Percentiles rank a stretch among this genome's conserved stretches.
Evolutionary conservation across 2,888 invertebrate genomes (phyloP).

Genomic region (Lathronympha strigana): DNA sequence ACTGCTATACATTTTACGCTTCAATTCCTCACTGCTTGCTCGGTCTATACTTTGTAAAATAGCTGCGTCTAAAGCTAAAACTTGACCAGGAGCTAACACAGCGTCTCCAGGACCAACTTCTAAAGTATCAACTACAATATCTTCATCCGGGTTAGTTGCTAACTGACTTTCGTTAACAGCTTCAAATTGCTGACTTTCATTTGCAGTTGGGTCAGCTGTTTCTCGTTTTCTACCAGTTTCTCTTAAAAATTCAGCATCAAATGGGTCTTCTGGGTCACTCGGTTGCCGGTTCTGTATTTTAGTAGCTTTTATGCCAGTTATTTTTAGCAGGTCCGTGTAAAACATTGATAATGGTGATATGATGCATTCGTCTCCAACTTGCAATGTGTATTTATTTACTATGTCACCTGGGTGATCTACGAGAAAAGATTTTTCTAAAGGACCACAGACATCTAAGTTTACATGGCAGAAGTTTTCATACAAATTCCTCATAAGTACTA

Average conservation of each 20-base stretch:
- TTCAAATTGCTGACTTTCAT: conserved; percentile 79
- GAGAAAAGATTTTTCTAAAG: conserved; percentile 91
- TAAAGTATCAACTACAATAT: conserved; percentile 88
- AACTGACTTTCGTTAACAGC: conserved; percentile 78
- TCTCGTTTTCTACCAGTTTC: conserved; percentile 90
- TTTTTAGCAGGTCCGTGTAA: conserved; percentile 93
- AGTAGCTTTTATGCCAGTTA: conserved; percentile 90
- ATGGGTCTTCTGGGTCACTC: conserved; percentile 95
- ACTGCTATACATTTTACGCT: conserved; percentile 96
- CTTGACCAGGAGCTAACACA: conserved; percentile 90
- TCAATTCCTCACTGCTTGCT: conserved; percentile 94
- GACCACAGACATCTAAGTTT: conserved; percentile 94
- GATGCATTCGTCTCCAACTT: conserved; percentile 96
- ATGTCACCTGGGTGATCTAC: conserved; percentile 89
- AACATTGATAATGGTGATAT: conserved; percentile 95
- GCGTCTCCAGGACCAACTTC: conserved; percentile 85
- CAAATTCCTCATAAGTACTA: conserved; percentile 90
- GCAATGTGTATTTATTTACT: conserved; percentile 88
- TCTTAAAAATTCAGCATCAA: conserved; percentile 95
- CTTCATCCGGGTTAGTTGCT: conserved; percentile 85
- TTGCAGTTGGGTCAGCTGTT: conserved; percentile 70
- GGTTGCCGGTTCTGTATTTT: conserved; percentile 89
- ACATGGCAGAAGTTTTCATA: conserved; percentile 97
- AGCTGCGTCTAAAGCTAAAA: conserved; percentile 95
- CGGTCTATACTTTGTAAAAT: conserved; percentile 96